Base-by-base conservation (phyloP, 2,797 vertebrate genomes). In the Onychomys arenicola region DNA sequence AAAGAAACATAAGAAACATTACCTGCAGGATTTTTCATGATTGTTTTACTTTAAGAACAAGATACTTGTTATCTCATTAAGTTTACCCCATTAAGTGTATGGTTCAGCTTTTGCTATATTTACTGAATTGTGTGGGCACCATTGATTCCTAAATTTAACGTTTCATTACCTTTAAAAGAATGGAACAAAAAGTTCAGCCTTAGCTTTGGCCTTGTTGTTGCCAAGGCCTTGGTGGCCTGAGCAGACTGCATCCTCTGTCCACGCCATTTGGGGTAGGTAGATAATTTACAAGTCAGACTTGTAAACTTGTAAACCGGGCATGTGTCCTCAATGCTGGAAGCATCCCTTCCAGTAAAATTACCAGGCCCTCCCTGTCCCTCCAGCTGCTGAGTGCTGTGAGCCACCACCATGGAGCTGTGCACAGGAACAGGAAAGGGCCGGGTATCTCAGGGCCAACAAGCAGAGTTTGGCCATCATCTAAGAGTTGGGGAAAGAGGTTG, bases 401-500 rank as follows among this genome's bases (percentile, higher is more conserved):
- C 99, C 99, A 32, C 99, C 99, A 0, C 99, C 99, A 83, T 98
- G 99, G 97, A 99, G 99, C 97, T 99, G 99, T 65, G 99, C 99
- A 89, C 99, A 99, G 99, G 99, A 52, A 52, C 43, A 6, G 82
- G 17, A 46, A 46, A 65, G 16, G 32, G 17, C 61, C 19, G 2
- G 32, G 99, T 89, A 99, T 99, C 99, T 99, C 99, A 99, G 96
- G 99, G 99, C 98, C 99, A 99, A 98, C 99, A 99, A 5, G 99
- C 99, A 32, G 99, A 99, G 98, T 99, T 99, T 99, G 97, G 99
- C 99, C 97, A 99, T 99, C 98, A 99, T 99, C 16, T 99, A 99
- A 96, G 99, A 99, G 98, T 98, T 99, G 63, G 99, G 99, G 19
- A 99, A 99, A 97, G 99, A 99, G 98, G 99, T 99, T 98, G 98